Evolutionary conservation across 1,140 invertebrate genomes (phyloP).

Genomic region (Microplitis demolitor): DNA sequence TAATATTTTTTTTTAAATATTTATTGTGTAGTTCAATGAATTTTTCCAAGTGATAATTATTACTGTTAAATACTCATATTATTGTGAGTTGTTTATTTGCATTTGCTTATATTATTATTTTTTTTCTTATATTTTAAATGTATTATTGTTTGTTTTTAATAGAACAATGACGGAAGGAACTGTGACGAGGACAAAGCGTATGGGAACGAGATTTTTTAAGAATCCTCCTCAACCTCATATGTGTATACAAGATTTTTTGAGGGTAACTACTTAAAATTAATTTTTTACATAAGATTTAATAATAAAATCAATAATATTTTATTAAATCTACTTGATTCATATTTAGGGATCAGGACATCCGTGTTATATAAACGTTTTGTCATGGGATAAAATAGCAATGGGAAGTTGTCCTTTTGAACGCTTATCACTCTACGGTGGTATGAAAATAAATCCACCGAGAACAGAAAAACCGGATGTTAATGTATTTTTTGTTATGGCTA

Average conservation of each 20-base stretch:
- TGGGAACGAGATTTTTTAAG: constrained; percentile 65
- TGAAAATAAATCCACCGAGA: constrained; percentile 69
- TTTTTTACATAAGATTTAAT: constrained; percentile 54
- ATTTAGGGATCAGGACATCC: constrained; percentile 48
- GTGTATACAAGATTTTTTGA: constrained; percentile 72
- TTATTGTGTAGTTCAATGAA: too few relatives aligned
- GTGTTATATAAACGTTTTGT: constrained; percentile 71
- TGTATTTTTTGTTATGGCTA: constrained; percentile 74
- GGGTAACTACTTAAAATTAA: constrained; percentile 52
- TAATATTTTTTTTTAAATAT: too few relatives aligned
- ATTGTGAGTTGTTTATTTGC: not conserved
- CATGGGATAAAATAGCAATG: constrained; percentile 73
- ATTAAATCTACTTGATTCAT: constrained; percentile 10
- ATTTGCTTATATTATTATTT: not conserved
- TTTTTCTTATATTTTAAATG: not conserved
- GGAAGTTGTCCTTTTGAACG: constrained; percentile 67
- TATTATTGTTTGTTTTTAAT: not conserved
- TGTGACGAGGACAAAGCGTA: constrained; percentile 47
- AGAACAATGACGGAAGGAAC: constrained; percentile 49
- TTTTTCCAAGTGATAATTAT: too few relatives aligned
- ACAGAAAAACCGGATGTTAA: constrained; percentile 65
- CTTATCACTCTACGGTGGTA: constrained; percentile 72
- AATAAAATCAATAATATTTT: not conserved
- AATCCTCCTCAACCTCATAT: constrained; percentile 76
- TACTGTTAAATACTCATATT: too few relatives aligned